phyloP scores from a whole-genome alignment of 2,888 invertebrate genomes.

The Ophion costatus region DNA sequence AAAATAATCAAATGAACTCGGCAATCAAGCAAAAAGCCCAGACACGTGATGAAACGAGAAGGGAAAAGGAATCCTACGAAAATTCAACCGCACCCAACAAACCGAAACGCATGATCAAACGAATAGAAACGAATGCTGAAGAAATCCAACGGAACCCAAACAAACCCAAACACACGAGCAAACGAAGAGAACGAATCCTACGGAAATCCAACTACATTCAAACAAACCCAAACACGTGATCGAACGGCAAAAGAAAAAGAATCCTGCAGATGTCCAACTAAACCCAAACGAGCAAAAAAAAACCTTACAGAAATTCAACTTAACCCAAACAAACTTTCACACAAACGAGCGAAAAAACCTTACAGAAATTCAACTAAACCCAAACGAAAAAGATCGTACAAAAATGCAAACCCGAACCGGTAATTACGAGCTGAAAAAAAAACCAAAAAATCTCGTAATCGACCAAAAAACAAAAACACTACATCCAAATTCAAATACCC shows the following conservation, averaged over 20 bases:
- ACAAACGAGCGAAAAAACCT: neutral
- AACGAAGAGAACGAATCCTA: neutral
- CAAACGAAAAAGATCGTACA: neutral
- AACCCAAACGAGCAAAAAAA: neutral
- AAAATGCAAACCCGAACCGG: neutral
- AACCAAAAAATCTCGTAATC: neutral
- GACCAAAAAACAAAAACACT: neutral
- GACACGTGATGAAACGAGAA: too few species aligned
- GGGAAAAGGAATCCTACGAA: too few species aligned
- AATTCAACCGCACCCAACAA: too few species aligned
- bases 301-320: neutral
- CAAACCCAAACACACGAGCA: neutral
- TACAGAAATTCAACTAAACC: too few species aligned
- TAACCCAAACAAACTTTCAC: neutral
- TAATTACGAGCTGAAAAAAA: neutral
- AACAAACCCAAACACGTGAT: neutral
- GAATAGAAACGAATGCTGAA: neutral
- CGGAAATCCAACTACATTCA: neutral
- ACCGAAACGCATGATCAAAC: neutral
- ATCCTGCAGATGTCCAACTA: neutral
- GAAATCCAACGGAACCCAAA: neutral
- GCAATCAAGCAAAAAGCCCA: too few species aligned
- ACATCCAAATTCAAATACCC: neutral
- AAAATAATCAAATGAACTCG: too few species aligned
- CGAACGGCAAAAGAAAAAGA: neutral